These are phyloP conservation scores for Zaprionus capensis DNA, from an alignment of 1,140 invertebrate species.

Conservation along the genomic window DNA sequence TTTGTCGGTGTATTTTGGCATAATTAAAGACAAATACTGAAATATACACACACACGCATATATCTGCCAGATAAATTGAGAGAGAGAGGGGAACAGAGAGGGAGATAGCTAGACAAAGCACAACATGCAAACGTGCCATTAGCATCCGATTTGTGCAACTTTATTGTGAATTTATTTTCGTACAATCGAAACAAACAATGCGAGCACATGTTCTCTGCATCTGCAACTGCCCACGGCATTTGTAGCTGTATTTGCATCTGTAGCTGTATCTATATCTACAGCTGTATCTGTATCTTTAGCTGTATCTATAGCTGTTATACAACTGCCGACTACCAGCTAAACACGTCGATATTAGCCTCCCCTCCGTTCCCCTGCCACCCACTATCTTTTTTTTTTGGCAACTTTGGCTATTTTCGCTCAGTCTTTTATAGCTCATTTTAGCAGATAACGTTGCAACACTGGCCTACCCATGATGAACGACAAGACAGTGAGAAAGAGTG, in stretches of 20 bases:
- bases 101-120: not conserved
- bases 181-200: conserved; percentile 53
- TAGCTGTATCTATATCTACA: not conserved
- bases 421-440: not conserved
- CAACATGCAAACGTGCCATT: conserved; percentile 69
- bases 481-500: too few relatives aligned
- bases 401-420: conserved; percentile 12
- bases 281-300: conserved; percentile 1
- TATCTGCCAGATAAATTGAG: conserved; percentile 41
- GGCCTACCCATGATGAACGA: not conserved
- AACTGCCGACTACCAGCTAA: conserved; percentile 9
- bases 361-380: not conserved
- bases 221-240: not conserved
- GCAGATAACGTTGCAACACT: not conserved
- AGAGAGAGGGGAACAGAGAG: conserved; percentile 7
- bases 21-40: conserved; percentile 53
- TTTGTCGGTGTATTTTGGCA: conserved; percentile 60
- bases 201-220: conserved; percentile 15
- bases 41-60: conserved; percentile 11
- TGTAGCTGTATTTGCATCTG: conserved; percentile 1
- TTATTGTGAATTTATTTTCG: conserved; percentile 51
- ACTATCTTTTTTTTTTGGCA: conserved; percentile 8
- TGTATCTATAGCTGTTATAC: conserved; percentile 1
- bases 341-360: not conserved
- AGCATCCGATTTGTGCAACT: conserved; percentile 58